These are phyloP conservation scores for Cancer borealis DNA, from an alignment of 2,888 invertebrate genomes.

Conservation along the genomic window DNA sequence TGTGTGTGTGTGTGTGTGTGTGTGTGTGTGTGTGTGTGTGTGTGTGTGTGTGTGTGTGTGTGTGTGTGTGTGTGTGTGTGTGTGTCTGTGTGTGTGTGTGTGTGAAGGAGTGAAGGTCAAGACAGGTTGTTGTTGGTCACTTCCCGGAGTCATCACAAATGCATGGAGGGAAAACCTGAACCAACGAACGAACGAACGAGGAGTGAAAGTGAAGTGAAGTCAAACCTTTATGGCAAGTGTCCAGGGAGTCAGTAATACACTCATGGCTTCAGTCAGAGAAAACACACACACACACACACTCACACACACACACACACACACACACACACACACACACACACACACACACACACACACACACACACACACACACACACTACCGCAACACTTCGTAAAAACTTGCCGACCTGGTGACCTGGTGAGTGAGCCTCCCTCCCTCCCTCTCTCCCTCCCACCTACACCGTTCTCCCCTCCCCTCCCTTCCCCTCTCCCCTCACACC, in stretches of 20 bases:
- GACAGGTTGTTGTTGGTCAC: background rate
- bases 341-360: too few relatives aligned
- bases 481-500: background rate
- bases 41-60: slow-evolving; percentile 40
- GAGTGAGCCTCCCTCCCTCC: background rate
- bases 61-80: slow-evolving; percentile 32
- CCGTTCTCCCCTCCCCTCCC: background rate
- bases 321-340: too few relatives aligned
- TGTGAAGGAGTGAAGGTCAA: background rate
- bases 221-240: background rate
- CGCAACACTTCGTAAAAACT: slow-evolving; percentile 31
- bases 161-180: background rate
- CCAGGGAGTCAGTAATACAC: too few relatives aligned
- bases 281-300: too few relatives aligned
- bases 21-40: slow-evolving; percentile 35
- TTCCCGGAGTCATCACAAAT: background rate
- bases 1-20: slow-evolving; percentile 20
- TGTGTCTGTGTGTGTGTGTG: background rate
- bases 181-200: background rate
- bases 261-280: too few relatives aligned
- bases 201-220: background rate
- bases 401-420: slow-evolving; percentile 40
- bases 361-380: background rate
- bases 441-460: background rate
- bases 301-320: too few relatives aligned